Evolutionary conservation across 2,797 vertebrate genomes (phyloP).

Genomic region (Chelon auratus): DNA sequence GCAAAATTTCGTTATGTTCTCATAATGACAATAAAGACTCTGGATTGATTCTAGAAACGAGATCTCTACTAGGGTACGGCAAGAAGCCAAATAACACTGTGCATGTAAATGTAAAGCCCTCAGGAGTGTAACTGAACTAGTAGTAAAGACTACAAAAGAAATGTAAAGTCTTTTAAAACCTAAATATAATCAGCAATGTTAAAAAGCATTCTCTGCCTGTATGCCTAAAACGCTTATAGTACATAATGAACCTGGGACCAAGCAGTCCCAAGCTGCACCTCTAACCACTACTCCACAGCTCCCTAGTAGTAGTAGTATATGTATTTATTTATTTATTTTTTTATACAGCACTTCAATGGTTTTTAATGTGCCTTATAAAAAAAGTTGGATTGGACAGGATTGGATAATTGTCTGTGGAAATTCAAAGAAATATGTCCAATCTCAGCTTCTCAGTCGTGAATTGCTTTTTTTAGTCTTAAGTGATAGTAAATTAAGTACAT

Average conservation of each 20-base stretch:
- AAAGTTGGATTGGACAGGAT: too few relatives aligned
- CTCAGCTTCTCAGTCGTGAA: neutral
- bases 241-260: neutral
- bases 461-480: neutral
- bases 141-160: neutral
- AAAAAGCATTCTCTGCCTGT: neutral
- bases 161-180: neutral
- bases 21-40: too few relatives aligned
- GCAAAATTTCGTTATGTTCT: too few relatives aligned
- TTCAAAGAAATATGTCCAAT: too few relatives aligned
- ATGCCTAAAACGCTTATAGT: neutral
- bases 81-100: conserved; percentile 38
- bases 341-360: too few relatives aligned
- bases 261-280: too few relatives aligned
- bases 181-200: neutral
- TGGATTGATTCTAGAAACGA: neutral
- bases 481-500: neutral
- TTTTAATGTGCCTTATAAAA: too few relatives aligned
- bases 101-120: conserved; percentile 27
- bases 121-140: conserved; percentile 13
- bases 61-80: conserved; percentile 35
- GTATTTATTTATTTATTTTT: too few relatives aligned
- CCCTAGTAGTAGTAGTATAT: too few relatives aligned
- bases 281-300: too few relatives aligned
- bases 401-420: too few relatives aligned